phyloP scores from a whole-genome alignment of 2,113 vertebrate species.

The Strigops habroptila region DNA sequence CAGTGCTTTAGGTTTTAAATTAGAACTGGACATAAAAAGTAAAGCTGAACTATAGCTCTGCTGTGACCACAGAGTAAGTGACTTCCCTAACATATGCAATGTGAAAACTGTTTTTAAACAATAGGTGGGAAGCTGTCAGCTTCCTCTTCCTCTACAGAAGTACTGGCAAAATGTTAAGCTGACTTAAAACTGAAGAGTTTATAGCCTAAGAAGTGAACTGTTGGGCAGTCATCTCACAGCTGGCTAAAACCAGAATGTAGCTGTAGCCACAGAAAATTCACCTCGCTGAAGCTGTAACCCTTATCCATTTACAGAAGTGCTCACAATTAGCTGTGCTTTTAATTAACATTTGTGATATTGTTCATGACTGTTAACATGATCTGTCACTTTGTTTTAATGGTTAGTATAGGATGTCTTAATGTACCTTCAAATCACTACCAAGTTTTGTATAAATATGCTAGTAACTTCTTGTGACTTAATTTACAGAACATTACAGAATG shows the following conservation, averaged over 20 bases:
- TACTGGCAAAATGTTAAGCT: neutral
- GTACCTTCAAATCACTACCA: neutral
- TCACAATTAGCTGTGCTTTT: neutral
- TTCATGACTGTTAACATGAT: neutral
- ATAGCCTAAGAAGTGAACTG: neutral
- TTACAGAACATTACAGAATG: neutral
- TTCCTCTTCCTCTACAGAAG: constrained; percentile 13
- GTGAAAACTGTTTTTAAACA: neutral
- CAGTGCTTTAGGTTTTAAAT: neutral
- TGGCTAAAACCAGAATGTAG: neutral
- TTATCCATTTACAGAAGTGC: neutral
- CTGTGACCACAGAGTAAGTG: neutral
- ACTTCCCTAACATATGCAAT: neutral
- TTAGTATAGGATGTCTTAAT: neutral
- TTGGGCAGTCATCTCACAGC: neutral
- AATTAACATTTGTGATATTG: neutral
- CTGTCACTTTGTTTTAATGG: neutral
- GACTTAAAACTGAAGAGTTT: neutral
- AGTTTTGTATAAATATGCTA: neutral
- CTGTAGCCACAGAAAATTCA: neutral
- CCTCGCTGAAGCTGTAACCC: neutral
- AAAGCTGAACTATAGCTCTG: neutral
- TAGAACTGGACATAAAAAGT: neutral
- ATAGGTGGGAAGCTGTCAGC: neutral
- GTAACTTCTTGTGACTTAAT: neutral